phyloP scores from a whole-genome alignment of 2,888 invertebrate genomes.

The Mythimna loreyi region DNA sequence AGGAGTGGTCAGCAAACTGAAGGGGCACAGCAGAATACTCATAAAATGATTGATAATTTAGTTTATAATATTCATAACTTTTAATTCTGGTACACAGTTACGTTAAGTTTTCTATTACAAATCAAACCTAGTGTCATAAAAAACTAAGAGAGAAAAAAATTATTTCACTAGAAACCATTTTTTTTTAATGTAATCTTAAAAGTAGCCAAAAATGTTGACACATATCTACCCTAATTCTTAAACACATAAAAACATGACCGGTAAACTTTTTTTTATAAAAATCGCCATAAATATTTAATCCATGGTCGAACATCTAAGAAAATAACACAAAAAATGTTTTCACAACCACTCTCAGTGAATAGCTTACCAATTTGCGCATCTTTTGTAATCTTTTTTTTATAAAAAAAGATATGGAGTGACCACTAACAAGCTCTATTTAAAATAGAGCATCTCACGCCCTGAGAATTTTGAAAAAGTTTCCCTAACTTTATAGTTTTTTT shows the following conservation, averaged over 20 bases:
- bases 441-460: constrained; percentile 76
- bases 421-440: constrained; percentile 79
- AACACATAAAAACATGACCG: constrained; percentile 16
- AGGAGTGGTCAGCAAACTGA: too few species aligned
- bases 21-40: too few species aligned
- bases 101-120: too few species aligned
- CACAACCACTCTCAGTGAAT: constrained; percentile 73
- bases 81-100: too few species aligned
- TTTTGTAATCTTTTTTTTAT: constrained; percentile 67
- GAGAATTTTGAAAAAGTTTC: constrained; percentile 50
- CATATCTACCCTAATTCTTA: constrained; percentile 18
- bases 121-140: too few species aligned
- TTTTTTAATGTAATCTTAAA: neutral
- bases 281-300: constrained; percentile 68
- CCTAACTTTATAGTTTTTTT: constrained; percentile 21
- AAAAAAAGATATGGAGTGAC: constrained; percentile 71
- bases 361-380: constrained; percentile 78
- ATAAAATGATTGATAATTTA: too few species aligned
- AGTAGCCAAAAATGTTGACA: constrained; percentile 3
- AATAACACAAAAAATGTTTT: constrained; percentile 73
- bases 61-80: too few species aligned
- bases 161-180: too few species aligned
- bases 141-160: too few species aligned
- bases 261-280: constrained; percentile 21
- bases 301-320: constrained; percentile 39